These are phyloP conservation scores for Lomographa bimaculata DNA, from an alignment of 2,888 invertebrate genomes.

Conservation along the genomic window DNA sequence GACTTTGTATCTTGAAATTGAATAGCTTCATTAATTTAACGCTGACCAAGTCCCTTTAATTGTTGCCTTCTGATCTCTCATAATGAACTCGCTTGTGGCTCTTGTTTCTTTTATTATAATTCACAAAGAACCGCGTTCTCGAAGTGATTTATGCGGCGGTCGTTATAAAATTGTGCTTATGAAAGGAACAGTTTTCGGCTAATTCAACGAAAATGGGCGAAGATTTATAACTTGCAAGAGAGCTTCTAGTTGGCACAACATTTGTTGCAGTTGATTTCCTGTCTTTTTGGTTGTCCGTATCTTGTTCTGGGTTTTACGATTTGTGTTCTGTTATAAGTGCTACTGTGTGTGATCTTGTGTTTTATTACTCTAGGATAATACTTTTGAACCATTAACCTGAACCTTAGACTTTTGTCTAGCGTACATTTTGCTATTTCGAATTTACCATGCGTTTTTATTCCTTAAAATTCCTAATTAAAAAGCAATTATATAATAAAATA, in stretches of 20 bases:
- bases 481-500: too few relatives aligned
- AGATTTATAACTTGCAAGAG: conserved; percentile 24
- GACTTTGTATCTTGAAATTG: conserved; percentile 52
- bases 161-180: conserved; percentile 28
- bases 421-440: too few relatives aligned
- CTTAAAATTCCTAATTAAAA: too few relatives aligned
- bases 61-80: conserved; percentile 47
- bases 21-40: conserved; percentile 61
- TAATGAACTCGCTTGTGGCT: conserved; percentile 38
- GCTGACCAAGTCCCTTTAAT: conserved; percentile 41
- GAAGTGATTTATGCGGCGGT: conserved; percentile 29
- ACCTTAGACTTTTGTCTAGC: too few relatives aligned
- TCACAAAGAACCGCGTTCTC: conserved; percentile 13
- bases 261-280: conserved; percentile 17
- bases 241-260: conserved; percentile 20
- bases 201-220: conserved; percentile 11
- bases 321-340: conserved; percentile 7
- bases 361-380: conserved; percentile 1
- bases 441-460: too few relatives aligned
- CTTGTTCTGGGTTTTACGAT: conserved; percentile 14
- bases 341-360: not conserved
- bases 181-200: conserved; percentile 13
- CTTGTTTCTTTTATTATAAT: conserved; percentile 28
- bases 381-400: too few relatives aligned
- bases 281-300: conserved; percentile 12